Evolutionary conservation across 2,113 vertebrate genomes (phyloP).

Genomic region (Jaculus jaculus): DNA sequence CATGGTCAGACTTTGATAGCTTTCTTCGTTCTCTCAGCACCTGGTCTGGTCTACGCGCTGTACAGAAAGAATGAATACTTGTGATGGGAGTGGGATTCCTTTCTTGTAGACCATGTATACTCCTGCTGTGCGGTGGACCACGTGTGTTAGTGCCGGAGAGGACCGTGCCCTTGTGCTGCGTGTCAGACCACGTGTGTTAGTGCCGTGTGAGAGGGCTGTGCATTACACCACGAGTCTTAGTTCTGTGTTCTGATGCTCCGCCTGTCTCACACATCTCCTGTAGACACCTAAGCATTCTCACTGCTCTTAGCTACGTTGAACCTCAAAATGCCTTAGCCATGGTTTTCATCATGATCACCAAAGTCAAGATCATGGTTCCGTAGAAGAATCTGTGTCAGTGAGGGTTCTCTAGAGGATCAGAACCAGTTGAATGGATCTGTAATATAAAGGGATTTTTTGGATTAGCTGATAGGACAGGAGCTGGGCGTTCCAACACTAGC

Average conservation of each 20-base stretch:
- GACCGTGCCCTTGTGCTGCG: too few relatives aligned
- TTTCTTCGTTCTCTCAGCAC: background rate
- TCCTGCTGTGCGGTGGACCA: too few relatives aligned
- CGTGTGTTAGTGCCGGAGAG: too few relatives aligned
- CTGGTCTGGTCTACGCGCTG: background rate
- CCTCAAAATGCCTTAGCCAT: background rate
- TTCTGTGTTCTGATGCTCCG: background rate
- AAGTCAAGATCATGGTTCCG: background rate
- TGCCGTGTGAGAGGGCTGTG: too few relatives aligned
- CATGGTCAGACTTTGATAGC: background rate
- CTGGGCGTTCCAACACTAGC: too few relatives aligned
- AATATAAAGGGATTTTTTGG: background rate
- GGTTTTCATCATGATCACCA: background rate
- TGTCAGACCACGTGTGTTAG: too few relatives aligned
- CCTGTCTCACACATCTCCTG: rapidly evolving
- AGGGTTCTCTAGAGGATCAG: too few relatives aligned
- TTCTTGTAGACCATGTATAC: background rate
- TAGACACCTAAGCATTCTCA: background rate
- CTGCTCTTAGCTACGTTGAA: background rate
- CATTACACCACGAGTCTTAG: too few relatives aligned
- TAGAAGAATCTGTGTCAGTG: background rate
- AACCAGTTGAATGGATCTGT: too few relatives aligned
- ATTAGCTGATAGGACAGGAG: too few relatives aligned
- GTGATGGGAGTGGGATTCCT: background rate
- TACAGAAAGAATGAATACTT: background rate